Base-by-base conservation (phyloP, 2,797 vertebrate genomes). In the Rhadinocentrus ornatus region DNA sequence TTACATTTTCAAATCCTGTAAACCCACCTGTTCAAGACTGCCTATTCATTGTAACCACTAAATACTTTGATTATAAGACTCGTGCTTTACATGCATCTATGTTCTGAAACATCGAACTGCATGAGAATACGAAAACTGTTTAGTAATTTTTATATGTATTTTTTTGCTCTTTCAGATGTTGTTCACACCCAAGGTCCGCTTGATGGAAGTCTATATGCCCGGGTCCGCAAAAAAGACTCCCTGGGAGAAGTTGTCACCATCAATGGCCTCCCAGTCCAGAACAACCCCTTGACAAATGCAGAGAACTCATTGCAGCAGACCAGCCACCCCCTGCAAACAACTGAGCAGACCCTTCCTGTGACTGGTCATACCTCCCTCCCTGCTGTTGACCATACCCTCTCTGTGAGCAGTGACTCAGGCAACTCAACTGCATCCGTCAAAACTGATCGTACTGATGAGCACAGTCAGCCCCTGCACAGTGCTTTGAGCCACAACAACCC, bases 401-500 rank as follows among this genome's bases (percentile, higher is more conserved):
- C 98, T 0, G 96, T 99, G 78, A 99, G 98, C 95, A 98, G 97
- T 0, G 98, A 99, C 88, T 99, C 98, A 0, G 98, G 98, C 65
- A 99, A 99, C 93, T 99, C 98, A 31, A 98, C 97, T 0, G 97
- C 98, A 4, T 99, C 98, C 60, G 92, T 97, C 80, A 98, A 98
- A 90, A 99, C 97, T 0, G 97, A 99, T 87, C 96, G 96, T 69
- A 99, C 98, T 0, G 98, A 99, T 93, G 97, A 98, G 78, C 93
- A 93, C 0, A 93, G 85, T 73, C 61, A 86, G 92, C 68, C 44
- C 0, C 35, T 90, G 82, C 93, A 88, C 39, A 79, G 71, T 7
- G 82, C 86, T 2, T 84, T 77, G 24, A 90, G 69, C 61, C 85
- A 88, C 79, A 81, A 31, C 82, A 88, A 89, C 70, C 87, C 83